Evolutionary conservation across 2,888 invertebrate species (phyloP).

Genomic region (Muschampia plurimacula): DNA sequence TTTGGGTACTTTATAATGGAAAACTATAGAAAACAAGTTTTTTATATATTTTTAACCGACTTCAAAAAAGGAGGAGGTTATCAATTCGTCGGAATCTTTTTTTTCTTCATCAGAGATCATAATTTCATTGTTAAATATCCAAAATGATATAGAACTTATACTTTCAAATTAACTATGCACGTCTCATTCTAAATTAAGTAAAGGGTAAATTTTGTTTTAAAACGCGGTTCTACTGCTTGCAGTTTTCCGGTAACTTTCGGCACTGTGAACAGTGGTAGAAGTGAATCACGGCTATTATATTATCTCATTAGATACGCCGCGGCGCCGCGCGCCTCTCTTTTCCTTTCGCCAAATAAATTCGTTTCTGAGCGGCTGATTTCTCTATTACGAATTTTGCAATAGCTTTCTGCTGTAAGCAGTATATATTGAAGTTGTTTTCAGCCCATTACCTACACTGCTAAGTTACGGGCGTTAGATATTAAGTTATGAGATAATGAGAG

Average conservation of each 20-base stretch:
- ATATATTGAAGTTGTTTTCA: slow-evolving; percentile 3
- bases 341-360: slow-evolving; percentile 79
- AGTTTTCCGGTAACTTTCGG: slow-evolving; percentile 81
- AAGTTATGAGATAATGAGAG: not conserved
- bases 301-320: slow-evolving; percentile 84
- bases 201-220: slow-evolving; percentile 47
- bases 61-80: too few species aligned
- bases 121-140: too few species aligned
- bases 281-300: slow-evolving; percentile 83
- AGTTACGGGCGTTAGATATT: not conserved
- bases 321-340: slow-evolving; percentile 66
- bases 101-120: too few species aligned
- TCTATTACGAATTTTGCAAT: slow-evolving; percentile 64
- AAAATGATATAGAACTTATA: too few species aligned
- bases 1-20: too few species aligned
- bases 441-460: not conserved
- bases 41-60: too few species aligned
- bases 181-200: slow-evolving; percentile 44
- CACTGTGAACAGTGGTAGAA: slow-evolving; percentile 69
- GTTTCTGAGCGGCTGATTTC: slow-evolving; percentile 69
- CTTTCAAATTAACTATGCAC: too few species aligned
- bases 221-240: slow-evolving; percentile 62
- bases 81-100: too few species aligned
- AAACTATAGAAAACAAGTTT: too few species aligned
- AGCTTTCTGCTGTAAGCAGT: slow-evolving; percentile 27